These are phyloP conservation scores for Ophiodon elongatus DNA, from an alignment of 2,113 vertebrate species.

Conservation along the genomic window DNA sequence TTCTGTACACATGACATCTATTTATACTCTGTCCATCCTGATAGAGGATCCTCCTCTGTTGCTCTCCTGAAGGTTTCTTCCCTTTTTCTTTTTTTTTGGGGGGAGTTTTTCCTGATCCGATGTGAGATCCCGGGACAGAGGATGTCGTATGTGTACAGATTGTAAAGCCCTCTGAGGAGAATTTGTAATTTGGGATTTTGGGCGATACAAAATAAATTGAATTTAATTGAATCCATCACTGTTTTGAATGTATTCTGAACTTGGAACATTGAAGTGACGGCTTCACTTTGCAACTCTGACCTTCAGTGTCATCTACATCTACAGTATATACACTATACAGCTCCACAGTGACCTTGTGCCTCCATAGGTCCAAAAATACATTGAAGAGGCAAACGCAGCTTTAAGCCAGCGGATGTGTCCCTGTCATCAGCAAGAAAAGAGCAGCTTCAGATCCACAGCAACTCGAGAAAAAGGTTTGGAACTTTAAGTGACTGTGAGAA, in stretches of 20 bases:
- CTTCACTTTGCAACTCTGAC: background rate
- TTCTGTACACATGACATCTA: too few relatives aligned
- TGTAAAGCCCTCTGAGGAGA: too few relatives aligned
- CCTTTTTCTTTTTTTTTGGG: too few relatives aligned
- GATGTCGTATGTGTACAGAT: too few relatives aligned
- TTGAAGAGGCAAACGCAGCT: background rate
- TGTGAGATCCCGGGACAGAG: too few relatives aligned
- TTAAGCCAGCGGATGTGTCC: background rate
- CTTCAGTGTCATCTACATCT: background rate
- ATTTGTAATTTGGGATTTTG: too few relatives aligned
- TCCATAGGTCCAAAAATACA: conserved; percentile 2
- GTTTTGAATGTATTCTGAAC: background rate
- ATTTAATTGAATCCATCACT: too few relatives aligned
- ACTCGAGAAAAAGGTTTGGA: background rate
- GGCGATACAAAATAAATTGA: too few relatives aligned
- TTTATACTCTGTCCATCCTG: too few relatives aligned
- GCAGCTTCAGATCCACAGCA: background rate
- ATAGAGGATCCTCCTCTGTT: too few relatives aligned
- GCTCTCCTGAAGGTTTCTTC: too few relatives aligned
- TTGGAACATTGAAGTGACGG: background rate
- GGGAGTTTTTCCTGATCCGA: too few relatives aligned
- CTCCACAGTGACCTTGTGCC: background rate
- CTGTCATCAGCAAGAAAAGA: background rate
- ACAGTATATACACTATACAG: background rate
- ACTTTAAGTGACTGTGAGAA: background rate